phyloP scores from a whole-genome alignment of 1,140 invertebrate species.

The Heliconius himera region DNA sequence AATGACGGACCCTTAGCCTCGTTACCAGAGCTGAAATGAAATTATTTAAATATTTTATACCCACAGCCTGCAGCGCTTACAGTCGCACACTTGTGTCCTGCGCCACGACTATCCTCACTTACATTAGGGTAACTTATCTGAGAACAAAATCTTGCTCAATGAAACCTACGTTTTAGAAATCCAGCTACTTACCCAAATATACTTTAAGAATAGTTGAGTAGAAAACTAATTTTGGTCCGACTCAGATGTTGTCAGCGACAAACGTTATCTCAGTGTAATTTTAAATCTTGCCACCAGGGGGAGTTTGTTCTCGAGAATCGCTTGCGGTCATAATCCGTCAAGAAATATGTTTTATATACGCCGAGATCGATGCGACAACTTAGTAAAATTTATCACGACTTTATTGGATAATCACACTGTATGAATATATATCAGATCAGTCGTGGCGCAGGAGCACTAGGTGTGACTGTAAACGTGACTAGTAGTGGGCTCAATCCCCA shows the following conservation, averaged over 20 bases:
- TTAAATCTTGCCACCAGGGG: slow-evolving; percentile 36
- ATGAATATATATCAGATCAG: too few species aligned
- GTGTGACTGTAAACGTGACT: too few species aligned
- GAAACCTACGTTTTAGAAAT: background rate
- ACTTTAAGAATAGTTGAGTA: slow-evolving; percentile 15
- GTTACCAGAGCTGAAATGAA: too few species aligned
- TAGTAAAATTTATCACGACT: background rate
- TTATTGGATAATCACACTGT: too few species aligned
- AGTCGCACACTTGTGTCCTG: too few species aligned
- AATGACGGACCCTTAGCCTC: too few species aligned
- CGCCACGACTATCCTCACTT: too few species aligned
- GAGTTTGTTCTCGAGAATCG: slow-evolving; percentile 33
- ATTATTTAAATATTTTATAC: too few species aligned
- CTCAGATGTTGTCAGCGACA: slow-evolving; percentile 25
- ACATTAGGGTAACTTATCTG: too few species aligned
- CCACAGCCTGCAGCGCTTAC: too few species aligned
- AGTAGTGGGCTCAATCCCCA: too few species aligned
- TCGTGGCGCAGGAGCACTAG: too few species aligned
- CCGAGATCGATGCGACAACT: background rate
- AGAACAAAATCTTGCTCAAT: background rate
- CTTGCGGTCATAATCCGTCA: slow-evolving; percentile 33
- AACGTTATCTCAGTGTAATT: slow-evolving; percentile 30
- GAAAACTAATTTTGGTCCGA: slow-evolving; percentile 28
- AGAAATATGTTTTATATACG: slow-evolving; percentile 1
- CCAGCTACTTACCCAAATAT: slow-evolving; percentile 1